phyloP scores from a whole-genome alignment of 2,888 invertebrate genomes.

The Dolichopus griseipennis region DNA sequence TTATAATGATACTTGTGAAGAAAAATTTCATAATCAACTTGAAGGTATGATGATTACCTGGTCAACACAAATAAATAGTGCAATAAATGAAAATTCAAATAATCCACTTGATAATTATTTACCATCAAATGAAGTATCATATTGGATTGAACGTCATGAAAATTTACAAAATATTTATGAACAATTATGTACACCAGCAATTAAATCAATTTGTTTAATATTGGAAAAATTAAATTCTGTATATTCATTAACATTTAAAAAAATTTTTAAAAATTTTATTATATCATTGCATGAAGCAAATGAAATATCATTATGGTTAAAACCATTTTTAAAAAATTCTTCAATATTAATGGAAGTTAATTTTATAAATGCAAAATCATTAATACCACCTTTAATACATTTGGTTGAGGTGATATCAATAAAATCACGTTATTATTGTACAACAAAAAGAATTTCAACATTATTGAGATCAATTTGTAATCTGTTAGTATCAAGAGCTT shows the following conservation, averaged over 20 bases:
- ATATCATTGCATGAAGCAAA: conserved; percentile 73
- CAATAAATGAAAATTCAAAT: conserved; percentile 29
- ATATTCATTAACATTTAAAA: conserved; percentile 68
- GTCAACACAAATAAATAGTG: conserved; percentile 64
- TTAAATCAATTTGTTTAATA: conserved; percentile 72
- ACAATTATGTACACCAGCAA: conserved; percentile 69
- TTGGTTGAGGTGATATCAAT: conserved; percentile 81
- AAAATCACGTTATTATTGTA: conserved; percentile 68
- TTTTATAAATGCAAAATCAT: conserved; percentile 53
- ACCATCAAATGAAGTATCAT: conserved; percentile 67
- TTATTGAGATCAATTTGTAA: conserved; percentile 75
- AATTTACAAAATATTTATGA: conserved; percentile 83
- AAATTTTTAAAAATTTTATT: conserved; percentile 65
- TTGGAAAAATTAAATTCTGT: conserved; percentile 70
- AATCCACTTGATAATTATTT: conserved; percentile 54
- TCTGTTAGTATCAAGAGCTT: conserved; percentile 67
- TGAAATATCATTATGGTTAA: conserved; percentile 73
- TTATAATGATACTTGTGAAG: conserved; percentile 22
- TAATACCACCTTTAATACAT: conserved; percentile 67
- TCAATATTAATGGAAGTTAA: conserved; percentile 58
- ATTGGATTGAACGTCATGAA: conserved; percentile 68
- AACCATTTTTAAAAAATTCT: conserved; percentile 52
- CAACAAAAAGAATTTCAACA: conserved; percentile 55
- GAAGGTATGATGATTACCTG: conserved; percentile 85
- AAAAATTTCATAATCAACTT: conserved; percentile 52